phyloP scores from a whole-genome alignment of 2,113 vertebrate genomes.

The Scatophagus argus region DNA sequence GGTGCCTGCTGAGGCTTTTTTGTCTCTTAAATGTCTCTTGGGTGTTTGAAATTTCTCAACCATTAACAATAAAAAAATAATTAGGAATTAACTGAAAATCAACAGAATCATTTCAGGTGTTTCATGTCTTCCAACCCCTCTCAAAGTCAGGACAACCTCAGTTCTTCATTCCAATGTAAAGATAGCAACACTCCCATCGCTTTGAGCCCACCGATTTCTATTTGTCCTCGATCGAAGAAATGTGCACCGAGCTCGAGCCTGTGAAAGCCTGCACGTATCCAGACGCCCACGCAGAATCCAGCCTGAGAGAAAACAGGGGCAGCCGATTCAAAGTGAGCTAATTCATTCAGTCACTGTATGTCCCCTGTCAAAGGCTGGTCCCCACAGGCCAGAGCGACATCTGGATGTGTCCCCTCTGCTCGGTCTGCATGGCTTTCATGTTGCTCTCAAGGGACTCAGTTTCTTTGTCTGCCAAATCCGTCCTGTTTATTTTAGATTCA shows the following conservation, averaged over 20 bases:
- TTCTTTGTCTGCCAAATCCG: constrained; percentile 9
- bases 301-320: constrained; percentile 48
- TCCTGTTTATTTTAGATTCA: constrained; percentile 36
- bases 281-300: constrained; percentile 51
- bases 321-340: constrained; percentile 62
- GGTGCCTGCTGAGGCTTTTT: background rate
- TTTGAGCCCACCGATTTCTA: background rate
- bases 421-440: constrained; percentile 54
- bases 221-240: constrained; percentile 12
- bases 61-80: constrained; percentile 21
- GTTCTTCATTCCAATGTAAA: background rate
- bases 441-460: constrained; percentile 32
- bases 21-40: background rate
- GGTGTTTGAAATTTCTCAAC: background rate
- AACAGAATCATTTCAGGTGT: background rate
- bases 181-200: background rate
- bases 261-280: constrained; percentile 47
- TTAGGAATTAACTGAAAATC: constrained; percentile 6
- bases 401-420: constrained; percentile 62
- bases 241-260: constrained; percentile 7
- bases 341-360: constrained; percentile 63
- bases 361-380: constrained; percentile 54
- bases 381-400: constrained; percentile 63
- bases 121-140: background rate
- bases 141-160: constrained; percentile 3